Percentiles rank a stretch among this genome's conserved stretches.
phyloP scores from a whole-genome alignment of 1,140 invertebrate genomes.

The Drosophila sechellia region DNA sequence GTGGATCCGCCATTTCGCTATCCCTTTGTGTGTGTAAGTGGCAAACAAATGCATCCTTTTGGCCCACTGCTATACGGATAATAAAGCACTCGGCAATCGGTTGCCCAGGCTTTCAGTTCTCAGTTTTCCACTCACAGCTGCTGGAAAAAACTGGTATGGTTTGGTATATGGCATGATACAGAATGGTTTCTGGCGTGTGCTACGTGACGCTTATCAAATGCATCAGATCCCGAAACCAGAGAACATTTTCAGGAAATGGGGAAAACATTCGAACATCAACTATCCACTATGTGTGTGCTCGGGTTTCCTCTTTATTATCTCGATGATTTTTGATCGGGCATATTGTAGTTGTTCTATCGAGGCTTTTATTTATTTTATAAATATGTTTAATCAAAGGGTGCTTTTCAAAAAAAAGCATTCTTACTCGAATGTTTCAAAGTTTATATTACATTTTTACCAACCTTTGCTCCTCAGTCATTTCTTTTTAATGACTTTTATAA shows the following conservation, averaged over 20 bases:
- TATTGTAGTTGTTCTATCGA: background rate
- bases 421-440: too few relatives aligned
- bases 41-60: conserved; percentile 70
- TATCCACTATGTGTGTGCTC: conserved; percentile 25
- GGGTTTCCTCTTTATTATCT: background rate
- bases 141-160: conserved; percentile 40
- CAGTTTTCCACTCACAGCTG: conserved; percentile 9
- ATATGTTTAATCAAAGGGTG: too few relatives aligned
- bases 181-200: conserved; percentile 63
- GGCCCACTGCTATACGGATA: conserved; percentile 48
- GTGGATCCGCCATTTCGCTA: conserved; percentile 68
- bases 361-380: background rate
- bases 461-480: too few relatives aligned
- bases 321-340: conserved; percentile 6
- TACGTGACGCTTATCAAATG: conserved; percentile 81
- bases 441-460: too few relatives aligned
- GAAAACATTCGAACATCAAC: conserved; percentile 21
- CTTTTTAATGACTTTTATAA: too few relatives aligned
- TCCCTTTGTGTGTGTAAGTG: conserved; percentile 47
- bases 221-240: conserved; percentile 58
- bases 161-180: conserved; percentile 47
- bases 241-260: conserved; percentile 24
- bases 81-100: conserved; percentile 64
- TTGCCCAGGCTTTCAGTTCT: conserved; percentile 29
- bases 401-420: too few relatives aligned